Evolutionary conservation across 2,113 vertebrate species (phyloP).

Genomic region (Pholis gunnellus): DNA sequence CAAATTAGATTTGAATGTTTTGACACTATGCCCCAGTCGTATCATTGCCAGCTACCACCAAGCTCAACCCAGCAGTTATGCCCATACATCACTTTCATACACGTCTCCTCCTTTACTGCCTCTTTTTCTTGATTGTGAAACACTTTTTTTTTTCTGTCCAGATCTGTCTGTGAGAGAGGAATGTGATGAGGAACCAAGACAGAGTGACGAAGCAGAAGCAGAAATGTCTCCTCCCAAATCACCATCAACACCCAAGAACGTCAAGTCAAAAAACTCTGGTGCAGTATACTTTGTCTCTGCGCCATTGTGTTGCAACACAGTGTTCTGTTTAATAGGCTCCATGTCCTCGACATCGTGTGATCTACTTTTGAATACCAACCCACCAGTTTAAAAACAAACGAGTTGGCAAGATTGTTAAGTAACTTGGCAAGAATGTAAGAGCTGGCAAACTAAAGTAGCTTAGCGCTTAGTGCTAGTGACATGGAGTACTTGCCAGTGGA

Average conservation of each 20-base stretch:
- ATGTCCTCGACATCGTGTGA: conserved; percentile 19
- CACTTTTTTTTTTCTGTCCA: conserved; percentile 43
- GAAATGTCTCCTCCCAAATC: conserved; percentile 93
- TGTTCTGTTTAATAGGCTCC: conserved; percentile 5
- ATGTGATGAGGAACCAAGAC: conserved; percentile 86
- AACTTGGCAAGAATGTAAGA: conserved; percentile 17
- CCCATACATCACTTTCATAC: not conserved
- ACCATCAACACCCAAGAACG: conserved; percentile 91
- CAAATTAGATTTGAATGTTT: not conserved
- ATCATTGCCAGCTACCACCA: not conserved
- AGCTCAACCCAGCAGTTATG: not conserved
- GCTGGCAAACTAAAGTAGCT: conserved; percentile 41
- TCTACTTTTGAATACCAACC: conserved; percentile 43
- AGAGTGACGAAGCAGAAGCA: conserved; percentile 89
- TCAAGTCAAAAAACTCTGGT: conserved; percentile 93
- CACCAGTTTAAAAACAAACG: conserved; percentile 48
- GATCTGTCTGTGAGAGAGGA: conserved; percentile 89
- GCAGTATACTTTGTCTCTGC: conserved; percentile 11
- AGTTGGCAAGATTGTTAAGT: conserved; percentile 34
- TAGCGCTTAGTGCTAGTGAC: conserved; percentile 29
- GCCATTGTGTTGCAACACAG: not conserved
- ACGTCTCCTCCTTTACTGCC: not conserved
- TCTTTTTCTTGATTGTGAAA: not conserved
- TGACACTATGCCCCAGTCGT: not conserved
- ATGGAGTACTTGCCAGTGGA: conserved; percentile 28